Conservation (phyloP, 2,888 invertebrate species). For the Aleiodes leptofemur region DNA sequence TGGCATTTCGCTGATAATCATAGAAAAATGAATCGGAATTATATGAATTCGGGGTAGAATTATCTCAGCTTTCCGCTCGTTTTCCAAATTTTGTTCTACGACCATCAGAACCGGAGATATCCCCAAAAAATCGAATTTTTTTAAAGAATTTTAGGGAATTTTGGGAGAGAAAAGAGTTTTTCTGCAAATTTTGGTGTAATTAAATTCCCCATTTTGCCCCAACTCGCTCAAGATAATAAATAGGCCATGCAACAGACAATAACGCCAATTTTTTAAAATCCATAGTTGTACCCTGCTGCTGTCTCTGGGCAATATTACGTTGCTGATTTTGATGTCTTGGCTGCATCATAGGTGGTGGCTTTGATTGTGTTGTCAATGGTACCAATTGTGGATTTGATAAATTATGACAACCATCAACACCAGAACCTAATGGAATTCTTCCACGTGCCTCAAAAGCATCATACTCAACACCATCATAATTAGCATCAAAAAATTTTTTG, state of each 20-base stretch:
- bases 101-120: no score
- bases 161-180: no score
- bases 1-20: no score
- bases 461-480: slow-evolving; percentile 98
- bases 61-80: no score
- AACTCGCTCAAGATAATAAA: neutral
- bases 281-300: slow-evolving; percentile 67
- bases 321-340: slow-evolving; percentile 69
- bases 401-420: slow-evolving; percentile 76
- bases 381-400: slow-evolving; percentile 75
- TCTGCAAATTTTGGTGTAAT: no score
- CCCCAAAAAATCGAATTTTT: no score
- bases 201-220: neutral
- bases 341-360: slow-evolving; percentile 66
- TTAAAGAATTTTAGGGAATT: no score
- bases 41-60: no score
- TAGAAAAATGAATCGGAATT: no score
- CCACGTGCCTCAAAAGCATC: slow-evolving; percentile 93
- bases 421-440: slow-evolving; percentile 87
- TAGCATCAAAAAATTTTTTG: slow-evolving; percentile 99
- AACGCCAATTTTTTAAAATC: slow-evolving; percentile 48
- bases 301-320: slow-evolving; percentile 69
- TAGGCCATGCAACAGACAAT: slow-evolving; percentile 57
- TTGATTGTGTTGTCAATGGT: slow-evolving; percentile 73
- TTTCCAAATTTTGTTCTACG: no score